Conservation (phyloP, 2,888 invertebrate genomes). For the Euphydryas editha region DNA sequence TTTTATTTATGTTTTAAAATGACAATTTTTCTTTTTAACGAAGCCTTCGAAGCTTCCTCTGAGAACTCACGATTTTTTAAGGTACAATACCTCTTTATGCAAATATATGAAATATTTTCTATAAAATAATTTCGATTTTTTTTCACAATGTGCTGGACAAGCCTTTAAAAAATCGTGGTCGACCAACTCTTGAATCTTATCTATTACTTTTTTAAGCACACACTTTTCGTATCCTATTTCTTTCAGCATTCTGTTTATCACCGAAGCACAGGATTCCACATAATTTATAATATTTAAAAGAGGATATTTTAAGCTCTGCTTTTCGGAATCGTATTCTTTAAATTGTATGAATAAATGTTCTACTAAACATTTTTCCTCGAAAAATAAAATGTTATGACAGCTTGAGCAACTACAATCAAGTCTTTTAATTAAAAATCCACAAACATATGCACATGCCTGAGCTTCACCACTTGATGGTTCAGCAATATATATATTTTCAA, state of each 20-base stretch:
- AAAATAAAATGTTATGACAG: not conserved
- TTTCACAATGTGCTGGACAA: too few relatives aligned
- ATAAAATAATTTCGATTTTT: too few relatives aligned
- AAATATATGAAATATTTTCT: too few relatives aligned
- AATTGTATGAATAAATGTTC: not conserved
- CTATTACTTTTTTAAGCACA: not conserved
- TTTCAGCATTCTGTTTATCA: not conserved
- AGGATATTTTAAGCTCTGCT: constrained; percentile 2
- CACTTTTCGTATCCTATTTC: not conserved
- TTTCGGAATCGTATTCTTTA: not conserved
- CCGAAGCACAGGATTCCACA: constrained; percentile 3
- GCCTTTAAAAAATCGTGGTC: too few relatives aligned
- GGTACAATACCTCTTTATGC: too few relatives aligned
- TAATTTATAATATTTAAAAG: constrained; percentile 5
- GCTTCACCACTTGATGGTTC: not conserved
- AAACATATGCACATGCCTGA: constrained; percentile 17
- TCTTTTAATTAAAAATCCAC: constrained; percentile 16
- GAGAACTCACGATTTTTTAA: too few relatives aligned
- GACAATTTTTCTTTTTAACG: too few relatives aligned
- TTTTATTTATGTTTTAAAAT: too few relatives aligned
- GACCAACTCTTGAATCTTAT: not conserved
- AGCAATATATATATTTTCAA: too few relatives aligned
- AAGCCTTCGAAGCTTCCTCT: too few relatives aligned
- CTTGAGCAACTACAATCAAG: not conserved
- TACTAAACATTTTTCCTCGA: not conserved